Evolutionary conservation across 2,797 vertebrate species (phyloP), one percentile per base, ranked within the genome.

Genomic region (Taeniopygia guttata): DNA sequence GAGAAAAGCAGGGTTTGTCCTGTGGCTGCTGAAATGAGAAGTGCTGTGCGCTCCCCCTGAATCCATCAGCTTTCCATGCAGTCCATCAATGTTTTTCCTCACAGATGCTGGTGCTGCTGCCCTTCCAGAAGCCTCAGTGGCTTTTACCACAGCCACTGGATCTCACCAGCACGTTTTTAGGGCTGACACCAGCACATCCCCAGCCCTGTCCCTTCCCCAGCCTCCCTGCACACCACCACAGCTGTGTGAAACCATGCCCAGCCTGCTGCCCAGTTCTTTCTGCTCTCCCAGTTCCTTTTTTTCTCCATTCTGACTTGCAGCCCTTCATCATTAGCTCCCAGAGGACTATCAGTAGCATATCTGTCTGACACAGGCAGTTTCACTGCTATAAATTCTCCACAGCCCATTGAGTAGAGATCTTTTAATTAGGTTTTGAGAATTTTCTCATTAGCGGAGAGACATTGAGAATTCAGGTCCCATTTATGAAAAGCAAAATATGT

Each of bases 371-470:
- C 49, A 92, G 90, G 46, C 86, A 94, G 45, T 74, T 93, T 84
- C 64, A 66, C 81, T 77, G 86, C 86, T 89, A 46, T 89, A 83
- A 92, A 95, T 90, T 90, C 88, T 95, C 78, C 59, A 64, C 90
- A 93, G 93, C 45, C 36, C 88, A 89, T 43, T 95, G 93, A 95
- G 93, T 73, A 94, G 83, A 87, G 91, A 94, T 75, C 90, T 95
- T 95, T 95, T 94, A 95, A 96, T 96, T 95, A 95, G 90, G 68
- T 87, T 94, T 95, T 64, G 68, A 66, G 72, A 83, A 70, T 68
- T 77, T 83, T 87, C 93, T 75, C 86, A 84, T 94, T 94, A 95
- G 81, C 13, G 5, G 55, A 43, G 72, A 82, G 55, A 40, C 63
- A 56, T 32, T 77, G 81, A 89, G 52, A 82, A 95, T 89, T 95